Base-by-base conservation (phyloP, 2,888 invertebrate species). In the Acleris emargana region DNA sequence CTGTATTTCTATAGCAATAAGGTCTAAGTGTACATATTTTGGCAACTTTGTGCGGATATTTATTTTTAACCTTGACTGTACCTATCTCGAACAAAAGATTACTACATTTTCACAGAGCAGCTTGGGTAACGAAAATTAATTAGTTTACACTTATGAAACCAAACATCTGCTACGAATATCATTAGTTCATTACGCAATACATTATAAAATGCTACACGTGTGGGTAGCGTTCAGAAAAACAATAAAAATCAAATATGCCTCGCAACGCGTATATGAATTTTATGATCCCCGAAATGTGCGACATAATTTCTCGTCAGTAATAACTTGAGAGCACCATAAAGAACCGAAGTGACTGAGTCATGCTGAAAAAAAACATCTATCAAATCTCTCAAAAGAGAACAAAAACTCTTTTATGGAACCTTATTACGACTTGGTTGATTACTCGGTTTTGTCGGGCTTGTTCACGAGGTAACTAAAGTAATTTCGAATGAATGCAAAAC, bases 201-300 rank as follows among this genome's bases (percentile, higher is more conserved):
- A 72, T 71, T 71, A 72, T 68, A 68, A 50, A 61, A 52, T 11
- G 38, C 20, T 58, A 78, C 81, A 80, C 72, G 74, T 78, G 81
- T 71, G 58, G 71, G 28, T n/a, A 32, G 49, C 22, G 51, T 69
- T 62, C 70, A 66, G 67, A 76, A 79, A 77, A 83, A 82, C 74
- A 80, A 83, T 84, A 82, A 82, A 82, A 84, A 77, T 73, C 64
- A 73, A 78, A 74, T 83, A 78, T 77, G 76, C 79, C 72, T 72
- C 74, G 69, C 66, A 55, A 72, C 71, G 60, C 47, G 57, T 68
- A 68, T 58, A 53, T 45, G 43, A 50, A 49, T 60, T 68, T 64
- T 54, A 64, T 69, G 55, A 68, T 60, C 68, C 73, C 69, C 67
- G 66, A 78, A 77, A 76, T 73, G 73, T 76, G 73, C 74, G 77